Percentiles rank a stretch among this genome's conserved stretches.
These are phyloP conservation scores for Phainopepla nitens DNA, from an alignment of 2,113 vertebrate genomes.

Conservation along the genomic window DNA sequence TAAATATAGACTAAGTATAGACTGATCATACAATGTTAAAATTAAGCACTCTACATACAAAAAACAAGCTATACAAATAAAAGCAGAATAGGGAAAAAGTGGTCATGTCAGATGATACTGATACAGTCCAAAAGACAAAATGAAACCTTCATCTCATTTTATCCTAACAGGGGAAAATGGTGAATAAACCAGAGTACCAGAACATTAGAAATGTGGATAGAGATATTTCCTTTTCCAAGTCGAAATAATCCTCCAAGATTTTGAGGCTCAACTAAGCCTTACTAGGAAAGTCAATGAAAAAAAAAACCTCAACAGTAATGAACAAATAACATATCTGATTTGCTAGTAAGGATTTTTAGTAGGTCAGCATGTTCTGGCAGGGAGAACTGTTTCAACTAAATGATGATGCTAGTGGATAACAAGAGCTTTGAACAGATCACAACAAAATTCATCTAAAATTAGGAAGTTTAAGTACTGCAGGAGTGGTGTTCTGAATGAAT, in stretches of 20 bases:
- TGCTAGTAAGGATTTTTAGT: neutral
- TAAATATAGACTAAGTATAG: neutral
- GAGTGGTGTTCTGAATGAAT: neutral
- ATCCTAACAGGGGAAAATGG: neutral
- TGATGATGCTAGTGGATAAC: neutral
- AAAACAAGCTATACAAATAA: neutral
- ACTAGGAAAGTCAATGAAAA: neutral
- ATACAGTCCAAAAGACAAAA: neutral
- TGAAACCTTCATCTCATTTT: neutral
- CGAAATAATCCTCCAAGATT: neutral
- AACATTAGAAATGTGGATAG: neutral
- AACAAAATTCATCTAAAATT: neutral
- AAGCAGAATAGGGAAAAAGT: neutral
- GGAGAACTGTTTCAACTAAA: neutral
- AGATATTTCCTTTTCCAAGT: neutral
- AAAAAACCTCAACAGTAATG: accelerated
- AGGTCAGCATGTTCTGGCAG: neutral
- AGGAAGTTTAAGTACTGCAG: neutral
- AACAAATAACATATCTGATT: neutral
- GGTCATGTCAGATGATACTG: neutral
- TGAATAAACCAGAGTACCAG: neutral
- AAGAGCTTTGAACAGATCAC: neutral
- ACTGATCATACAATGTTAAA: neutral
- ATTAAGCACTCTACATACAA: neutral
- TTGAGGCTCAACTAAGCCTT: neutral